Percentiles rank a stretch among this genome's conserved stretches.
These are phyloP conservation scores for Neomorphus geoffroyi DNA, from an alignment of 2,797 vertebrate species.

Conservation along the genomic window DNA sequence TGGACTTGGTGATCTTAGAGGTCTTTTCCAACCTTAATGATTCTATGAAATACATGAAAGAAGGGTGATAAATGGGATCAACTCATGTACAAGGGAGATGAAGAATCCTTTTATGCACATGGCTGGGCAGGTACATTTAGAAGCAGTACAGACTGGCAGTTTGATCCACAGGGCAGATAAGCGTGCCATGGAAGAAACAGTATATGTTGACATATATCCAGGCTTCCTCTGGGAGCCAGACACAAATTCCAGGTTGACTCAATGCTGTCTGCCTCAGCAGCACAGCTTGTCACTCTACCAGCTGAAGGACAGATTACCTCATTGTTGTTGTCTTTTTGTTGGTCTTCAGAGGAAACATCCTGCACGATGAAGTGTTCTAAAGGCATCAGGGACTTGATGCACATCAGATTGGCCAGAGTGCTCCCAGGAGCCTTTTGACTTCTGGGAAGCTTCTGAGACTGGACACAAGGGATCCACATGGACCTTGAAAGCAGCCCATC, in stretches of 20 bases:
- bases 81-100: fast-evolving
- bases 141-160: fast-evolving
- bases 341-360: neutral
- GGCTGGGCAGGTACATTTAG: neutral
- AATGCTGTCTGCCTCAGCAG: neutral
- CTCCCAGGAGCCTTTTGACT: neutral
- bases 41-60: neutral
- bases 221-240: neutral
- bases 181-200: neutral
- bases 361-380: neutral
- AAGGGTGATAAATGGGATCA: neutral
- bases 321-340: fast-evolving
- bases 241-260: neutral
- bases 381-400: neutral
- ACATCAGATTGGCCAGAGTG: neutral
- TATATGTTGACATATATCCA: fast-evolving
- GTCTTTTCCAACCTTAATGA: no score
- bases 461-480: neutral
- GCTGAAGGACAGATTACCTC: neutral
- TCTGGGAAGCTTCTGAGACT: neutral
- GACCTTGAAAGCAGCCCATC: neutral
- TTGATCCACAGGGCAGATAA: neutral
- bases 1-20: no score
- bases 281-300: neutral
- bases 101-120: neutral